Percentiles rank a stretch among this genome's conserved stretches.
Conservation (phyloP, 2,113 vertebrate genomes). For the Numenius arquata region DNA sequence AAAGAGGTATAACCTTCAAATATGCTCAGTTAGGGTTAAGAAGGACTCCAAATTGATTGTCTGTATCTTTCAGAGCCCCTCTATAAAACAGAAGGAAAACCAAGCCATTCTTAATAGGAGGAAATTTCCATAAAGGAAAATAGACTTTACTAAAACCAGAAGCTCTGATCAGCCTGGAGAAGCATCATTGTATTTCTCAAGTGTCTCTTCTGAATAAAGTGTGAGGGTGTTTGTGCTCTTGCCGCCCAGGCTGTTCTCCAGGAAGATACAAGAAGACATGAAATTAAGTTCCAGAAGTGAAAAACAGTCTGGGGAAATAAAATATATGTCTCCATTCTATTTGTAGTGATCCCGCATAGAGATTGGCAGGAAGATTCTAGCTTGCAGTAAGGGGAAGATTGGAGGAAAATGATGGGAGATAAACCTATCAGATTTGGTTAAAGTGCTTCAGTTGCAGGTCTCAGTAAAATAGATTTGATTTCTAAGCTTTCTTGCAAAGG, state of each 20-base stretch:
- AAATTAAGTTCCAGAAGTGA: not conserved
- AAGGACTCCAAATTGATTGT: not conserved
- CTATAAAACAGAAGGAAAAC: not conserved
- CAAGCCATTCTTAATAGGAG: not conserved
- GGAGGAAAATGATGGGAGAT: not conserved
- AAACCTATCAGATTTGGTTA: not conserved
- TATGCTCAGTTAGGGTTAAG: not conserved
- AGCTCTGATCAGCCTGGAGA: not conserved
- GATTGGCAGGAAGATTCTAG: not conserved
- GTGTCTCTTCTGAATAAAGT: not conserved
- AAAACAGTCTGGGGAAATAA: not conserved
- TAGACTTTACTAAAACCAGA: not conserved
- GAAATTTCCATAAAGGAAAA: not conserved
- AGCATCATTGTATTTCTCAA: not conserved
- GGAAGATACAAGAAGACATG: not conserved
- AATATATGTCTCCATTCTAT: not conserved
- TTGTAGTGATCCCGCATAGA: not conserved
- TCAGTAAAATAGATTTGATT: not conserved
- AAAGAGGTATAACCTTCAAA: not conserved
- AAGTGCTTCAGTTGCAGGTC: not conserved
- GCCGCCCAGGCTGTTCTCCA: not conserved
- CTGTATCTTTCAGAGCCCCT: not conserved
- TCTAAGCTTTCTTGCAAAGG: not conserved
- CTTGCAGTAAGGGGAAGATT: not conserved
- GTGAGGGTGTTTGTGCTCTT: not conserved